Base-by-base conservation (phyloP, 2,888 invertebrate genomes). In the Xylocampa areola region DNA sequence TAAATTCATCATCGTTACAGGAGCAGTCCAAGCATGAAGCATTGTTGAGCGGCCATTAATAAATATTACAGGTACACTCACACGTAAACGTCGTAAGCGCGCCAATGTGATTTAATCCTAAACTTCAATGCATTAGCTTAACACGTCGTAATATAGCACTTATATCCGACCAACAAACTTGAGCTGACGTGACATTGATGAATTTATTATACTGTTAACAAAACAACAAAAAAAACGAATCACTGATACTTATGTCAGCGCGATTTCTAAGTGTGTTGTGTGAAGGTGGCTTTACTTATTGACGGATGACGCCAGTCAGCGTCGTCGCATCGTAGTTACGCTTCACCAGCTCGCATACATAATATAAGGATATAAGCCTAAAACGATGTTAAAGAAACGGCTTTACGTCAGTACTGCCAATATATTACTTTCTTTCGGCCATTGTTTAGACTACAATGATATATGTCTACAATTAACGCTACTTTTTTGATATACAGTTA, bases 1-100 rank as follows among this genome's bases (percentile, higher is more conserved):
- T 36, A 82, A 82, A 88, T 87, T 76, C 64, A 84, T 89, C 86
- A 89, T 87, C 70, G 71, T 86, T 84, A 88, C 55, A 62, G 63
- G 58, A 77, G 71, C 59, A 82, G 62, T 73, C 81, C 80, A 79
- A 73, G 87, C 88, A 85, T 89, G 84, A 87, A 85, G 82, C 68
- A 62, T 62, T 62, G 77, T 66, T 71, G 74, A 83, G 68, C 62
- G 69, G 69, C 60, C 54, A 68, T 77, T 76, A 74, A 77, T 80
- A 79, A 77, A 77, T 73, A 61, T 58, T 54, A 68, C 72, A 74
- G 40, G 62, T 36, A 54, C 66, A 36, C 71, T 74, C 68, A 65
- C 72, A 66, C 36, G 33, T 44, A 29, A 35, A 30, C 25, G 44
- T 36, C 45, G 23, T 17, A 13, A 27, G 23, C 7, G 33, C 39